Evolutionary conservation across 1,140 invertebrate species (phyloP), one percentile per base, ranked within the genome.

Genomic region (Pachyrhynchus sulphureomaculatus): DNA sequence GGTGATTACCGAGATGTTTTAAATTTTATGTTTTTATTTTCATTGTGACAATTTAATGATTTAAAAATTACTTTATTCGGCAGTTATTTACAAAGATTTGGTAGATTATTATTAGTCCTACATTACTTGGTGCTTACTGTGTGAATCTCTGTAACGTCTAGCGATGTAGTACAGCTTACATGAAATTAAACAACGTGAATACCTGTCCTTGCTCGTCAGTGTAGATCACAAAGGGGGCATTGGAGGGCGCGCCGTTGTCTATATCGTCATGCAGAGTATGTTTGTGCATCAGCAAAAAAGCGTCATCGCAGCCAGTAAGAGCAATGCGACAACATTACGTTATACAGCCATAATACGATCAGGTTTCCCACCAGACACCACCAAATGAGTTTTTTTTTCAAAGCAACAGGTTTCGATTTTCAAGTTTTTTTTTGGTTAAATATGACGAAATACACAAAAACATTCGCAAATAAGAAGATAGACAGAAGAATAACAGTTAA

Each of bases 151-250:
- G n/a, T 32, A n/a, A 48, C 39, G 5, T 29, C 56, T 60, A 65
- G 63, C 63, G 32, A 59, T 62, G 56, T 66, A 72, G 72, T 73
- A 74, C 72, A 75, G 70, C 72, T 65, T 67, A 72, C 72, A 72
- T 70, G 69, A 69, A 67, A 49, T 68, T 62, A 70, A 73, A 74
- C 67, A 71, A 73, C 68, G 78, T 81, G 79, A 82, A 81, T 93
- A 95, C 92, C 92, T 95, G 92, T 86, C 90, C 91, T 83, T 91
- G 90, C 79, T 90, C 89, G 84, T 94, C 92, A 85, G 91, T 93
- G 88, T 94, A 95, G 84, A 92, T 88, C 83, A 95, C 91, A 86
- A 88, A 92, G 81, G 89, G 87, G 83, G 90, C 89, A 82, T 93
- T 94, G 84, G 83, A 81, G 77, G 89, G 86, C 70, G 68, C 68